Evolutionary conservation across 23 tunicate genomes (phyloP), one percentile per base, ranked within the genome.

Genomic region (Ciona savignyi): DNA sequence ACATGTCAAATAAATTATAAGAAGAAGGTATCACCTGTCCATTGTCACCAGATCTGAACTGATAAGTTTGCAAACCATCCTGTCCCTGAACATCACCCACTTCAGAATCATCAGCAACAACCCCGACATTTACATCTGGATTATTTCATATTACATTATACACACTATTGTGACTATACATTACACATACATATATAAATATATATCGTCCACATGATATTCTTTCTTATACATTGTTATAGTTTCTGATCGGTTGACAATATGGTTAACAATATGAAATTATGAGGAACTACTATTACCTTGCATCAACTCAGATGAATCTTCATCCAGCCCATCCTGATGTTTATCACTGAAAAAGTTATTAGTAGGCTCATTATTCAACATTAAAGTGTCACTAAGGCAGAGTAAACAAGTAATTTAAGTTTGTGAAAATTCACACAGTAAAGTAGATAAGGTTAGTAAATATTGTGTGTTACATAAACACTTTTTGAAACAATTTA

Each of bases 31-130:
- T 20, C 0, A 87, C 95, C 95, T 87, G 86, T 11, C 95, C 86
- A 71, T 87, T 87, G 62, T 87, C 95, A 23, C 73, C 72, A 29
- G 80, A 77, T 0, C 86, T 80, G 31, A 87, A 77, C 51, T 77
- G 90, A 66, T 87, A 87, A 31, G 80, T 71, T 48, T 78, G 64
- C 35, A 77, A 30, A 21, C 81, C 74, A 9, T 69, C 34, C 25
- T 77, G 81, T 70, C 76, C 85, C 34, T 51, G 25, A 20, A 65
- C 70, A 3, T 67, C 84, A 11, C 75, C 62, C 70, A 79, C 32
- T 3, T 71, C 73, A 0, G 74, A 32, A 28, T 68, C 67, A 20
- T 78, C 82, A n/a, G 67, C 19, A 65, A 33, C 56, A 62, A 74
- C 51, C 27, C 62, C 48, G 2, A 72, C 77, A 72, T 35, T 25